These are phyloP conservation scores for Exephanes ischioxanthus DNA, from an alignment of 2,888 invertebrate genomes.

Conservation along the genomic window DNA sequence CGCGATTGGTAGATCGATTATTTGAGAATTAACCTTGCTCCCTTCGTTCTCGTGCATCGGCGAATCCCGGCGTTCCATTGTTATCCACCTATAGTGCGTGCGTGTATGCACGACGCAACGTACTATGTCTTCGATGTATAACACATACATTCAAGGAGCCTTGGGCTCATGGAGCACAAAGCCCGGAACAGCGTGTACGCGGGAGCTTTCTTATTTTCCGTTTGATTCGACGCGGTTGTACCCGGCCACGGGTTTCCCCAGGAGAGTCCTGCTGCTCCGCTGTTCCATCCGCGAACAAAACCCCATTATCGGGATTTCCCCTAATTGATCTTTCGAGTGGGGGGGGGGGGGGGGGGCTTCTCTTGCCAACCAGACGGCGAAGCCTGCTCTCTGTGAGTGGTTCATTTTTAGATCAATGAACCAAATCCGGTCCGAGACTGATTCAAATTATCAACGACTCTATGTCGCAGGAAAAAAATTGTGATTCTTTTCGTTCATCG, in stretches of 20 bases:
- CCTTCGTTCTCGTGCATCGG: constrained; percentile 48
- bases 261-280: constrained; percentile 55
- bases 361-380: constrained; percentile 42
- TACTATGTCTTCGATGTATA: constrained; percentile 45
- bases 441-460: constrained; percentile 20
- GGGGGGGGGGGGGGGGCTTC: constrained; percentile 57
- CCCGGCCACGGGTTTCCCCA: constrained; percentile 68
- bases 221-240: constrained; percentile 72
- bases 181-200: constrained; percentile 23
- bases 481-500: not conserved
- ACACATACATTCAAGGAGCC: constrained; percentile 45
- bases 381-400: constrained; percentile 32
- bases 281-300: constrained; percentile 70
- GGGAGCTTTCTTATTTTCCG: constrained; percentile 76
- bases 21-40: constrained; percentile 67
- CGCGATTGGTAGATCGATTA: constrained; percentile 67
- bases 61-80: constrained; percentile 65
- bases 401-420: constrained; percentile 53
- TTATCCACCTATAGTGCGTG: constrained; percentile 38
- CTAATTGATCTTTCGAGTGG: constrained; percentile 78
- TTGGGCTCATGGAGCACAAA: constrained; percentile 38
- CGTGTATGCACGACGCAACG: not conserved
- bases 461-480: constrained; percentile 1
- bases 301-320: constrained; percentile 79
- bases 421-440: constrained; percentile 18